Conservation (phyloP, 1,140 invertebrate genomes). For the Bombus picipes region DNA sequence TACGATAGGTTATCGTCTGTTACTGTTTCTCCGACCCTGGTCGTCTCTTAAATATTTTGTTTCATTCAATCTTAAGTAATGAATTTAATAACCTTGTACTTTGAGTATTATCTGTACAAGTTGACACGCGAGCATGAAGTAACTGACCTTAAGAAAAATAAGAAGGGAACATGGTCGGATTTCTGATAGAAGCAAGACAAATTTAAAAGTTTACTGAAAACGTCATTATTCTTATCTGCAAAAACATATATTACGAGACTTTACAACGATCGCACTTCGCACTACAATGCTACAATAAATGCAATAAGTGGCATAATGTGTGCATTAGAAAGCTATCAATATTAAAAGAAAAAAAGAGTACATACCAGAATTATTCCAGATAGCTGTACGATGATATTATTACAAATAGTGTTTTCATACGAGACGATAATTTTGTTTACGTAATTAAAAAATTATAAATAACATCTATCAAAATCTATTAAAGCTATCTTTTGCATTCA, state of each 20-base stretch:
- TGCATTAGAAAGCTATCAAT: not conserved
- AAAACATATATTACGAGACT: not conserved
- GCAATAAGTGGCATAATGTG: too few species aligned
- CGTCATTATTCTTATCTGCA: not conserved
- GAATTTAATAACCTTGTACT: slow-evolving; percentile 28
- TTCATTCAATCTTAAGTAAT: slow-evolving; percentile 4
- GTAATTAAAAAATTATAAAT: not conserved
- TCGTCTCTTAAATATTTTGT: not conserved
- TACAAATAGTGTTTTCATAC: slow-evolving; percentile 12
- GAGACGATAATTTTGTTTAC: not conserved
- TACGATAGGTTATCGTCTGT: slow-evolving; percentile 59
- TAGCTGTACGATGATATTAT: not conserved
- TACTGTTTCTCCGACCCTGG: slow-evolving; percentile 11
- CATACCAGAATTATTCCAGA: slow-evolving; percentile 40
- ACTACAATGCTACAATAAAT: not conserved
- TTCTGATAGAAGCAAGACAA: not conserved
- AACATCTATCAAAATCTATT: not conserved
- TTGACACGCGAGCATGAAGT: not conserved
- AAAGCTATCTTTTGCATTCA: too few species aligned
- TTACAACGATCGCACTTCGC: not conserved
- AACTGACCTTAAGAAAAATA: slow-evolving; percentile 10
- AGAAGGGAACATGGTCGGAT: not conserved
- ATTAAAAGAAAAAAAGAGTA: slow-evolving; percentile 33
- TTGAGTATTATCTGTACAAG: not conserved
- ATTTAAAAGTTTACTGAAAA: not conserved